Percentiles rank a stretch among this genome's conserved stretches.
These are phyloP conservation scores for Cricetomys ansorgei DNA, from an alignment of 2,113 vertebrate genomes.

Conservation along the genomic window DNA sequence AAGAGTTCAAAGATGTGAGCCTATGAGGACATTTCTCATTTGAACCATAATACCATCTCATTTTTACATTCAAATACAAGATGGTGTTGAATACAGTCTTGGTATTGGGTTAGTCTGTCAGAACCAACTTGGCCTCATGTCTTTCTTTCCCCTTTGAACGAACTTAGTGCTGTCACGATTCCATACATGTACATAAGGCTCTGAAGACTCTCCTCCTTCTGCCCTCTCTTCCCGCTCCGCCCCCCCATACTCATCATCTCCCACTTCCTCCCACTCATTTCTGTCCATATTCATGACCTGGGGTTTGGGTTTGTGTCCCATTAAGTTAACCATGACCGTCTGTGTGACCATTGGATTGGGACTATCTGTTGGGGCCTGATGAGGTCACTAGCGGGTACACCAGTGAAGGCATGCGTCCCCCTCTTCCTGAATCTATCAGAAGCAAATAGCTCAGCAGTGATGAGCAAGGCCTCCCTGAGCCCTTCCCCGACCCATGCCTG, in stretches of 20 bases:
- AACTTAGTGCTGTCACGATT: not conserved
- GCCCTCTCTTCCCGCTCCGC: too few relatives aligned
- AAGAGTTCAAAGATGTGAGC: not conserved
- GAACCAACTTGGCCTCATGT: not conserved
- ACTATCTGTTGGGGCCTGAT: not conserved
- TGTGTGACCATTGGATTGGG: not conserved
- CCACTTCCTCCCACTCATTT: not conserved
- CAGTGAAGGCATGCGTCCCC: not conserved
- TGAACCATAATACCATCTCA: not conserved
- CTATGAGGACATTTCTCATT: not conserved
- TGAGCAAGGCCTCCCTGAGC: not conserved
- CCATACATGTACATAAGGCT: accelerated
- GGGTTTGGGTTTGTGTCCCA: not conserved
- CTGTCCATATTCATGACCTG: not conserved
- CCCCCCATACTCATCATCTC: too few relatives aligned
- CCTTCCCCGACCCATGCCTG: not conserved
- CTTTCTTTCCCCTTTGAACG: not conserved
- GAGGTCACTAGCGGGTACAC: too few relatives aligned
- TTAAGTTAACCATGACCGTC: not conserved
- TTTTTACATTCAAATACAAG: not conserved
- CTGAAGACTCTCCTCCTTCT: not conserved
- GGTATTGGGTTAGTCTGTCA: not conserved
- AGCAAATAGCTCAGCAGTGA: not conserved
- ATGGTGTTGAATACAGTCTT: not conserved
- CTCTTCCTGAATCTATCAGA: not conserved